phyloP scores from a whole-genome alignment of 2,113 vertebrate species.

The Syngnathus scovelli region DNA sequence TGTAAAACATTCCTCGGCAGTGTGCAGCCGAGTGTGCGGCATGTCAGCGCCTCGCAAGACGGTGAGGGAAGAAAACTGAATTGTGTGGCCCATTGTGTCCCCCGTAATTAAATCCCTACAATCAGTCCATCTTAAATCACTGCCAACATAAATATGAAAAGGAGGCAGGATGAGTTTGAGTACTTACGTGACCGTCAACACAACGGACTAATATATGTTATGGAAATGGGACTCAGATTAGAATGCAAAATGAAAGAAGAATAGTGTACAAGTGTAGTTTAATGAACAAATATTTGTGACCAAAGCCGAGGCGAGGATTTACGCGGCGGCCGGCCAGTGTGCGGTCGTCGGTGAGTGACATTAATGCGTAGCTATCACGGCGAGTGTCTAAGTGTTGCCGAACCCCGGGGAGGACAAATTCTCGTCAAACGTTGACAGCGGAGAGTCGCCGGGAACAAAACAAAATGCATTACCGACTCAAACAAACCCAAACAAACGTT shows the following conservation, averaged over 20 bases:
- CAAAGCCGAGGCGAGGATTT: background rate
- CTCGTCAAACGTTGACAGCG: conserved; percentile 40
- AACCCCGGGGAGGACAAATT: conserved; percentile 32
- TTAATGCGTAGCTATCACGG: conserved; percentile 60
- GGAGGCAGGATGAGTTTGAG: conserved; percentile 60
- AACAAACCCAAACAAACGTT: conserved; percentile 17
- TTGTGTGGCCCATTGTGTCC: conserved; percentile 71
- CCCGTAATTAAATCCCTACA: conserved; percentile 74
- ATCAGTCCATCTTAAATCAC: conserved; percentile 74
- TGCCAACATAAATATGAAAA: conserved; percentile 70
- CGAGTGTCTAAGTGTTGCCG: conserved; percentile 45
- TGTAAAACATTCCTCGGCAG: conserved; percentile 70
- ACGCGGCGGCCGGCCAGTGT: too few relatives aligned
- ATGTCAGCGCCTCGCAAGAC: conserved; percentile 65
- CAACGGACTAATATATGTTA: conserved; percentile 58
- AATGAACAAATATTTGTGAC: conserved; percentile 5
- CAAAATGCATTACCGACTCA: conserved; percentile 32
- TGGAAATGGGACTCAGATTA: conserved; percentile 60
- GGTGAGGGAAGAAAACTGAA: conserved; percentile 67
- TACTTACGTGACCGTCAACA: conserved; percentile 59
- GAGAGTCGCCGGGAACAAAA: conserved; percentile 21
- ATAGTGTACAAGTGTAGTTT: background rate
- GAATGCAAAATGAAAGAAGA: conserved; percentile 39
- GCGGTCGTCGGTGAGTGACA: conserved; percentile 33
- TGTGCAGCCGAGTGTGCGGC: conserved; percentile 63